Evolutionary conservation across 2,797 vertebrate species (phyloP).

Genomic region (Phalanger gymnotis): DNA sequence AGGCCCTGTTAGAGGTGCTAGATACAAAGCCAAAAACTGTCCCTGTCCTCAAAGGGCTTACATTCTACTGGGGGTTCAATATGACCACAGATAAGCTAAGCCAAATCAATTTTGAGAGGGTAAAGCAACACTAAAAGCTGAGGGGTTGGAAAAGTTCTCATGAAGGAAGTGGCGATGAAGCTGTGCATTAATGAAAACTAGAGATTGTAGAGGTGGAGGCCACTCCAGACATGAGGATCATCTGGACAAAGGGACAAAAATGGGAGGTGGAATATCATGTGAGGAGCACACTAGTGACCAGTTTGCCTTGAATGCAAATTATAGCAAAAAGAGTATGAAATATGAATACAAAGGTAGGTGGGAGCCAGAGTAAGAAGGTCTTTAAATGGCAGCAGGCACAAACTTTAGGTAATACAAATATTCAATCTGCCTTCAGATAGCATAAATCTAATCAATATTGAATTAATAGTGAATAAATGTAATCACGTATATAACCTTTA

Average conservation of each 20-base stretch:
- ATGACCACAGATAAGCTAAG: neutral
- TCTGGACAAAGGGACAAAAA: neutral
- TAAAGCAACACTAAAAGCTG: neutral
- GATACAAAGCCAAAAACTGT: neutral
- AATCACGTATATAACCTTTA: neutral
- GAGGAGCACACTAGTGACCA: neutral
- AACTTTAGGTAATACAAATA: neutral
- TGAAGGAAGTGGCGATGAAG: neutral
- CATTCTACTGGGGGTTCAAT: neutral
- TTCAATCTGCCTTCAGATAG: neutral
- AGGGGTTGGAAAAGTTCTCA: neutral
- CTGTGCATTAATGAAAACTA: neutral
- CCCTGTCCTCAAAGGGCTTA: neutral
- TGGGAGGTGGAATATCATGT: neutral
- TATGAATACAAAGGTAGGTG: neutral
- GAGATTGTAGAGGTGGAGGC: neutral
- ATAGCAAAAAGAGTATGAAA: neutral
- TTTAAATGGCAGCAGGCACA: neutral
- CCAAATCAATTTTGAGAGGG: neutral
- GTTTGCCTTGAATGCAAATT: neutral
- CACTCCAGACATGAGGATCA: neutral
- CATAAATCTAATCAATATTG: neutral
- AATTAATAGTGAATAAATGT: neutral
- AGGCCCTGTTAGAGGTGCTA: neutral
- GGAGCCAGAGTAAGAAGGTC: neutral